Conservation (phyloP, 2,888 invertebrate species). For the Metellina segmentata region DNA sequence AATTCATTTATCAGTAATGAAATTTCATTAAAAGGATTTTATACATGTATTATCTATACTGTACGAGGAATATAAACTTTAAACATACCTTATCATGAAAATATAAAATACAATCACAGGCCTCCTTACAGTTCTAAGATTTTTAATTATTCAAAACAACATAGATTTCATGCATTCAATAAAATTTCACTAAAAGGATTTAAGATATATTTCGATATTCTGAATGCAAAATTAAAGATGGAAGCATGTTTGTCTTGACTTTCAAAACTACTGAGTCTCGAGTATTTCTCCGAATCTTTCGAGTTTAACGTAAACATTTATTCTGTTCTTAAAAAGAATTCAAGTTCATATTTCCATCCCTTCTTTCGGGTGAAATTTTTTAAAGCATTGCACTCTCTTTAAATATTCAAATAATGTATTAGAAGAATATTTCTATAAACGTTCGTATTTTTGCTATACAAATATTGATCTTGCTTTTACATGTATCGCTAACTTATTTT, state of each 20-base stretch:
- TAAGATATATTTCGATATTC: too few relatives aligned
- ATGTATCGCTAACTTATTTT: too few relatives aligned
- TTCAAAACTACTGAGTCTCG: not conserved
- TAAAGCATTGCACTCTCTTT: not conserved
- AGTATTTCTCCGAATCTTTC: not conserved
- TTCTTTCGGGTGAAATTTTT: not conserved
- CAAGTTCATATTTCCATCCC: not conserved
- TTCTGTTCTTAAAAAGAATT: not conserved
- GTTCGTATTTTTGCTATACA: not conserved
- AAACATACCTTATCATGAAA: too few relatives aligned
- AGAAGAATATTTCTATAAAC: not conserved
- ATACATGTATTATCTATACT: too few relatives aligned
- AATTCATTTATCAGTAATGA: not conserved
- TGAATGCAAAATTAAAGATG: not conserved
- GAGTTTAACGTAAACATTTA: too few relatives aligned
- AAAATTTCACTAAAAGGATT: too few relatives aligned
- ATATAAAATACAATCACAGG: too few relatives aligned
- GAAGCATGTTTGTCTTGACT: not conserved
- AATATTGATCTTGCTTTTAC: not conserved
- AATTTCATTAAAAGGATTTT: not conserved
- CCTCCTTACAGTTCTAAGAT: too few relatives aligned
- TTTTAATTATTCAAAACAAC: too few relatives aligned
- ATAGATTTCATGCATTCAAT: too few relatives aligned
- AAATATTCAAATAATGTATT: not conserved
- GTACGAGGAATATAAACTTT: too few relatives aligned